Conservation (phyloP, 2,113 vertebrate species). For the Leptodactylus fuscus region DNA sequence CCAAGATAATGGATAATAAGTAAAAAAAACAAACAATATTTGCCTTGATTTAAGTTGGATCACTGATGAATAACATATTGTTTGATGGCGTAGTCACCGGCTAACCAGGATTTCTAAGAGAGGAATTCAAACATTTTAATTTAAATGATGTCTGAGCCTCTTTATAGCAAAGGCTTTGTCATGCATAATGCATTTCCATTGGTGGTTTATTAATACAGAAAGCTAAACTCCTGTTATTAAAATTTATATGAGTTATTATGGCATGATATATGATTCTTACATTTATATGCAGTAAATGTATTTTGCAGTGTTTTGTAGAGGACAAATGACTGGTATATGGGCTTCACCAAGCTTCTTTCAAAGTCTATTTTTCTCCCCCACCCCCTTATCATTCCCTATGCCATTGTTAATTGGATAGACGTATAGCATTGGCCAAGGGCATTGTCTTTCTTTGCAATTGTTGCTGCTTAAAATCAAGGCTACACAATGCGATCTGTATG, state of each 20-base stretch:
- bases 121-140: conserved; percentile 45
- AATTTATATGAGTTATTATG: conserved; percentile 47
- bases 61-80: conserved; percentile 26
- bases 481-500: conserved; percentile 60
- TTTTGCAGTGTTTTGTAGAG: conserved; percentile 44
- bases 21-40: conserved; percentile 15
- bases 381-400: conserved; percentile 43
- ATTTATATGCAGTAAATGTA: conserved; percentile 52
- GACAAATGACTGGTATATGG: conserved; percentile 54
- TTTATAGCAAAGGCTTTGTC: conserved; percentile 36
- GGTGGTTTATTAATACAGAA: conserved; percentile 46
- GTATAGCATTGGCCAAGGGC: conserved; percentile 61
- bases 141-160: conserved; percentile 34
- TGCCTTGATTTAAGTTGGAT: conserved; percentile 2
- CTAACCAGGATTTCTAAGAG: background rate
- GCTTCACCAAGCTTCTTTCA: conserved; percentile 45
- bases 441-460: conserved; percentile 60
- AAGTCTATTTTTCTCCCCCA: conserved; percentile 41
- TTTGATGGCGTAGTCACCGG: background rate
- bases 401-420: conserved; percentile 59
- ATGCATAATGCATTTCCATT: conserved; percentile 48
- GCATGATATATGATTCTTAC: conserved; percentile 37
- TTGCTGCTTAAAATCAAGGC: conserved; percentile 60
- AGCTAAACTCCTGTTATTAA: conserved; percentile 50
- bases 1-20: too few species aligned